Evolutionary conservation across 2,797 vertebrate genomes (phyloP).

Genomic region (Pteropus rufus): DNA sequence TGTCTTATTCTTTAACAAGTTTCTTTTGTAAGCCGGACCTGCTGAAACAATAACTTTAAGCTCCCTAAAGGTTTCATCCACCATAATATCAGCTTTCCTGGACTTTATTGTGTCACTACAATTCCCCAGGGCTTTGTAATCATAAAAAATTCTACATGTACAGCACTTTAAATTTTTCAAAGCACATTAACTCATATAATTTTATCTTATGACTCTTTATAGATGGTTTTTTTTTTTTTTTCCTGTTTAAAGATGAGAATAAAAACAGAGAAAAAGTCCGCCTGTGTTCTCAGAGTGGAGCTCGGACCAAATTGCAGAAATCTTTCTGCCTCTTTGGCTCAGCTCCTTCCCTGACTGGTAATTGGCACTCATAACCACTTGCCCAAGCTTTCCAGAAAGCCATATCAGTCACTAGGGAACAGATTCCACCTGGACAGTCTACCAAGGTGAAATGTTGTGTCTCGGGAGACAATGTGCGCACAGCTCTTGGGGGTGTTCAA

Average conservation of each 20-base stretch:
- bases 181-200: constrained; percentile 1
- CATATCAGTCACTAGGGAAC: background rate
- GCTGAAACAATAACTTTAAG: background rate
- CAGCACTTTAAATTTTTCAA: constrained; percentile 29
- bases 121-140: constrained; percentile 18
- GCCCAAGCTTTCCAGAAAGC: background rate
- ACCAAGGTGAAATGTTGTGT: background rate
- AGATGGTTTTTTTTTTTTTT: background rate
- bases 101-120: background rate
- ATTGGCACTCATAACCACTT: background rate
- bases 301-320: too few relatives aligned
- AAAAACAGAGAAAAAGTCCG: background rate
- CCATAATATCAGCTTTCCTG: background rate
- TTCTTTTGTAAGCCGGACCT: background rate
- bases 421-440: background rate
- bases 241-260: background rate
- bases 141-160: constrained; percentile 22
- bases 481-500: background rate
- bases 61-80: background rate
- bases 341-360: background rate
- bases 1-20: constrained; percentile 2
- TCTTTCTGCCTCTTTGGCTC: background rate
- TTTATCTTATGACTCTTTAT: background rate
- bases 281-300: background rate
- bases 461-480: background rate